Evolutionary conservation across 2,888 invertebrate genomes (phyloP).

Genomic region (Stratiomys singularior): DNA sequence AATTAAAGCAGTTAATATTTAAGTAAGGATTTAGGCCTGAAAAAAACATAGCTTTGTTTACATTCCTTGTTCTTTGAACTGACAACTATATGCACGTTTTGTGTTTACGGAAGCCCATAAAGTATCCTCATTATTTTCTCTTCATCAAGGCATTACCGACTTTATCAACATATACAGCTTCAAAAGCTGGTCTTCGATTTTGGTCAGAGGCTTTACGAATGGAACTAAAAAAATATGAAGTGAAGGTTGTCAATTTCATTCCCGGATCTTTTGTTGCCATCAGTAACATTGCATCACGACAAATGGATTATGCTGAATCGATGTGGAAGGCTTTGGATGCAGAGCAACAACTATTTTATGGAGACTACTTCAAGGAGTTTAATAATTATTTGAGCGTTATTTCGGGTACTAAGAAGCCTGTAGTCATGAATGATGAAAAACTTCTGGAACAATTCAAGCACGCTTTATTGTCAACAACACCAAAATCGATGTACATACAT

Average conservation of each 20-base stretch:
- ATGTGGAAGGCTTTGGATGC: conserved; percentile 74
- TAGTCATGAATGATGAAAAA: conserved; percentile 67
- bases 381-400: conserved; percentile 70
- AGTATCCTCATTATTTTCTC: not conserved
- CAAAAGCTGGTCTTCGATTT: conserved; percentile 80
- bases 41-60: no score
- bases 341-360: conserved; percentile 74
- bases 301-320: conserved; percentile 70
- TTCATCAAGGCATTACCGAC: conserved; percentile 70
- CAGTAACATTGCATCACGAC: conserved; percentile 76
- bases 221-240: conserved; percentile 77
- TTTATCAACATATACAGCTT: conserved; percentile 80
- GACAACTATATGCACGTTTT: no score
- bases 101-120: no score
- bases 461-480: conserved; percentile 71
- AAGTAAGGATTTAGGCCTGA: no score
- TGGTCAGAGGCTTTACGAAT: conserved; percentile 79
- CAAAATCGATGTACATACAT: conserved; percentile 73
- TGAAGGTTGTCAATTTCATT: conserved; percentile 77
- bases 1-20: no score
- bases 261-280: conserved; percentile 80
- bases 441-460: conserved; percentile 73
- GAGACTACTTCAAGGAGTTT: conserved; percentile 73
- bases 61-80: no score
- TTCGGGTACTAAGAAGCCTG: conserved; percentile 66